Evolutionary conservation across 2,797 vertebrate genomes (phyloP).

Genomic region (Anguilla pacifica): DNA sequence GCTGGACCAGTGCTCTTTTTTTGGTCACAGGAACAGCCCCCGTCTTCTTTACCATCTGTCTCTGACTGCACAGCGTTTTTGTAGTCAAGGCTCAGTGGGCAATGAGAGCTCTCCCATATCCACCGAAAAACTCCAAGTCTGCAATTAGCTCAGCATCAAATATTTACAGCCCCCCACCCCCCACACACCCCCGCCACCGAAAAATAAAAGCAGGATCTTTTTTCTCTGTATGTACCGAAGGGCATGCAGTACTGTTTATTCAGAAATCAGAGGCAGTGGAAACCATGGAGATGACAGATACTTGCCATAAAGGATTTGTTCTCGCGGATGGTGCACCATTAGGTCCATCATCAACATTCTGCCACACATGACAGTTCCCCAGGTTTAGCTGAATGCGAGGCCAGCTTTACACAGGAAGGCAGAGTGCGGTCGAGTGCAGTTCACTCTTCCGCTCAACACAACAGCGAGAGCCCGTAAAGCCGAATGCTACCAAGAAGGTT

Average conservation of each 20-base stretch:
- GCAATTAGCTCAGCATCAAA: slow-evolving; percentile 19
- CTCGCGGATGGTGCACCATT: neutral
- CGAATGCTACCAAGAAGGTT: neutral
- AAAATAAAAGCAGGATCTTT: neutral
- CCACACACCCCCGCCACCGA: neutral
- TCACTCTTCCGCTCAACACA: neutral
- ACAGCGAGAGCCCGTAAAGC: neutral
- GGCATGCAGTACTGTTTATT: neutral
- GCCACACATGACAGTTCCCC: neutral
- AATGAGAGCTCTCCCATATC: neutral
- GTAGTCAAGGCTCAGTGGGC: neutral
- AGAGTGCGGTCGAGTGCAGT: neutral
- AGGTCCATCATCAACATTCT: neutral
- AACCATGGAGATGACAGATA: neutral
- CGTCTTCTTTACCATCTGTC: neutral
- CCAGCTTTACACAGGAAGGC: neutral
- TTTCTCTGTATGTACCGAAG: neutral
- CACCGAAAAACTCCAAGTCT: neutral
- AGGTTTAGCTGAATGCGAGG: neutral
- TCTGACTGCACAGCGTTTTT: neutral
- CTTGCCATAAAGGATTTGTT: neutral
- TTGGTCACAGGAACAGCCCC: neutral
- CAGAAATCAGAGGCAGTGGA: neutral
- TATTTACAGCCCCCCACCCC: neutral
- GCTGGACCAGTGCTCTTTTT: neutral